Evolutionary conservation across 2,888 invertebrate genomes (phyloP).

Genomic region (Caenorhabditis sp.): DNA sequence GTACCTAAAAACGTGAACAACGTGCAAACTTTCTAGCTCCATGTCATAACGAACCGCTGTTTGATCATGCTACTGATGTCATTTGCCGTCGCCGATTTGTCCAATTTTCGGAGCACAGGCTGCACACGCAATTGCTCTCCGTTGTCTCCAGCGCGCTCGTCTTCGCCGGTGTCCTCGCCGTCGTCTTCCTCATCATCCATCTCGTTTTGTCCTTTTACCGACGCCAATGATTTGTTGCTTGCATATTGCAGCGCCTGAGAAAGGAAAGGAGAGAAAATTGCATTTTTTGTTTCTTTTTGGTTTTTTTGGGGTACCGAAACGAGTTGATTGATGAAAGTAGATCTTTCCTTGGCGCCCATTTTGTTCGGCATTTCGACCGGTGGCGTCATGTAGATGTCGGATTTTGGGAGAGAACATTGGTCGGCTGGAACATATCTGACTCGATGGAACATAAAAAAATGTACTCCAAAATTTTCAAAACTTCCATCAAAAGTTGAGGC

Average conservation of each 20-base stretch:
- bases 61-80: conserved; percentile 64
- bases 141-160: conserved; percentile 11
- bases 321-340: conserved; percentile 72
- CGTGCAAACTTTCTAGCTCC: not conserved
- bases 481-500: too few species aligned
- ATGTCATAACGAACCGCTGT: conserved; percentile 54
- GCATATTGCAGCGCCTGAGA: conserved; percentile 68
- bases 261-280: conserved; percentile 6
- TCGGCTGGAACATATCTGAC: conserved; percentile 64
- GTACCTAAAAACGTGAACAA: conserved; percentile 37
- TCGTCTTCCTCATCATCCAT: conserved; percentile 6
- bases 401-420: conserved; percentile 61
- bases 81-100: conserved; percentile 68
- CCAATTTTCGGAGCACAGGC: conserved; percentile 50
- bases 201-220: conserved; percentile 48
- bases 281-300: not conserved
- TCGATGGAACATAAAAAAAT: too few species aligned
- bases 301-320: conserved; percentile 50
- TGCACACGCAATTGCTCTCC: conserved; percentile 32
- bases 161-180: not conserved
- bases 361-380: conserved; percentile 65
- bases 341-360: conserved; percentile 68
- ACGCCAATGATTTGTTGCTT: conserved; percentile 63
- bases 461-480: too few species aligned
- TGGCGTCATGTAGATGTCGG: conserved; percentile 63